Base-by-base conservation (phyloP, 2,113 vertebrate genomes). In the Onychorhynchus coronatus region DNA sequence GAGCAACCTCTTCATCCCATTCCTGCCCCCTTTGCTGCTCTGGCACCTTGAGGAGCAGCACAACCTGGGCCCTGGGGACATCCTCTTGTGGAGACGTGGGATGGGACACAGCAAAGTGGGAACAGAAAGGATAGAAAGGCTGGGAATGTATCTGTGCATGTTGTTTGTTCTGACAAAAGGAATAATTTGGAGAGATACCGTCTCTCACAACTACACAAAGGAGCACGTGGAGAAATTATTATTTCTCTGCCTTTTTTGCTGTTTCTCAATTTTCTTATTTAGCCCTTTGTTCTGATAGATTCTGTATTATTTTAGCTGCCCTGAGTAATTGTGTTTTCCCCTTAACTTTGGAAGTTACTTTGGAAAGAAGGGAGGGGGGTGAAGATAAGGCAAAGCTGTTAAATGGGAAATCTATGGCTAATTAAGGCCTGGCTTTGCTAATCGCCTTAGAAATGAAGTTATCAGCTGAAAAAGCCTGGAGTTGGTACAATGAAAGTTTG, bases 401-500 rank as follows among this genome's bases (percentile, higher is more conserved):
- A 77, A 96, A 94, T 86, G 42, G 39, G 68, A 91, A 91, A 91
- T 93, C 86, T 89, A 8, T 71, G 95, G 80, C 68, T 96, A 92
- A 96, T 94, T 89, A 96, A 88, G 76, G 76, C 87, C 83, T 4
- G 2, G 42, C n/a, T 46, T 70, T 68, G 85, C 59, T 95, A 88
- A 94, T 95, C 72, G 50, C 79, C 85, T 91, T 70, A 77, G 86
- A 86, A 95, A 85, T 91, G 39, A 88, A 94, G 55, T 92, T 96
- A 72, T 68, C 70, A 82, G 73, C 77, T 88, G 65, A 33, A 92
- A 91, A 97, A 76, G 77, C 73, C 49, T 72, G 61, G 49, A 61
- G 56, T 95, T 88, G 72, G 33, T 71, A 73, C 37, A 85, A 82
- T 68, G 41, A 37, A 89, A 85, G 84, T 85, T 85, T 20, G 62